phyloP scores from a whole-genome alignment of 2,113 vertebrate species.

The Cyrtonyx montezumae region DNA sequence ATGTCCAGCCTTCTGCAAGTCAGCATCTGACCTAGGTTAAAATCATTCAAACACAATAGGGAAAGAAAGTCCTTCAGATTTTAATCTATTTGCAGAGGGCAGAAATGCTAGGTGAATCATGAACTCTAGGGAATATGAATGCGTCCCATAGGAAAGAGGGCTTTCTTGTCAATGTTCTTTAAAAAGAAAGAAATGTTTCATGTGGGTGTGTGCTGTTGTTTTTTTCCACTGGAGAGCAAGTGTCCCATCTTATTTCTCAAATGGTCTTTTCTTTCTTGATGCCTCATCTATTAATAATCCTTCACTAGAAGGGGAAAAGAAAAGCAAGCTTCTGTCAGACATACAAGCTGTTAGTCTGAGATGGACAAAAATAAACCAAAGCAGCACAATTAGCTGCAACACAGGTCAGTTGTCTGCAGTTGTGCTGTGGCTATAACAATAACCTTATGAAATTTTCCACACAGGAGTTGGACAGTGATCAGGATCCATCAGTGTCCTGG shows the following conservation, averaged over 20 bases:
- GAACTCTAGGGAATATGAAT: conserved; percentile 15
- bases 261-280: conserved; percentile 65
- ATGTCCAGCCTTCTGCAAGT: conserved; percentile 40
- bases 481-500: neutral
- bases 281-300: conserved; percentile 71
- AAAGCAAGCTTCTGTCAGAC: conserved; percentile 59
- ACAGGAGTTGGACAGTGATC: neutral
- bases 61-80: neutral
- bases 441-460: neutral
- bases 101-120: conserved; percentile 38
- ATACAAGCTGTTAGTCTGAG: conserved; percentile 63
- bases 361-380: conserved; percentile 64
- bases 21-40: conserved; percentile 47
- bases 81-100: conserved; percentile 41
- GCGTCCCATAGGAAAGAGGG: conserved; percentile 1
- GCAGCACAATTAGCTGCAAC: conserved; percentile 17
- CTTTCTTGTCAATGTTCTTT: conserved; percentile 30
- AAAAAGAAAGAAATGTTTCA: conserved; percentile 40
- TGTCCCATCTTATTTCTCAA: conserved; percentile 68
- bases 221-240: conserved; percentile 35
- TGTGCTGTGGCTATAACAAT: neutral
- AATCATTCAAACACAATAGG: neutral
- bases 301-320: conserved; percentile 45
- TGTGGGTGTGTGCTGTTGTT: conserved; percentile 41
- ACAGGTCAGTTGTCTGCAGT: conserved; percentile 42